Evolutionary conservation across 2,888 invertebrate genomes (phyloP).

Genomic region (Hipparchia sbordonii): DNA sequence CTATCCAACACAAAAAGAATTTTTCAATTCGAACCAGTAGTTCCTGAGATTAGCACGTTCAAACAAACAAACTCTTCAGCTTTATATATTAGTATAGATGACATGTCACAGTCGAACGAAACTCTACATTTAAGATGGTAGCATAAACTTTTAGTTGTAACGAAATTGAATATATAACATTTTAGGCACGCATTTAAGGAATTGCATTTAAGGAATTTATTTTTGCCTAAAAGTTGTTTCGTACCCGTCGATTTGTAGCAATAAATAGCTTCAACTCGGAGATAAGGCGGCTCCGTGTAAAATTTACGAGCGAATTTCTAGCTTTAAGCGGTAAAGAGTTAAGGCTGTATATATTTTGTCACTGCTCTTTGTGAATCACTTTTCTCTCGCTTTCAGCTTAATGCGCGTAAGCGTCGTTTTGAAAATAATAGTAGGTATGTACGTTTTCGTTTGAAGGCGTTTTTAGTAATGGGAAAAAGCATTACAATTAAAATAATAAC

Average conservation of each 20-base stretch:
- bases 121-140: no score
- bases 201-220: slow-evolving; percentile 28
- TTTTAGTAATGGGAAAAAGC: no score
- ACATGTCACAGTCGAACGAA: no score
- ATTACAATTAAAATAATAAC: no score
- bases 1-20: no score
- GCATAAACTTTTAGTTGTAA: not conserved
- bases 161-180: not conserved
- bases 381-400: slow-evolving; percentile 12
- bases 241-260: slow-evolving; percentile 44
- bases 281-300: slow-evolving; percentile 42
- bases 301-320: slow-evolving; percentile 45
- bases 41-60: no score
- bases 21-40: no score
- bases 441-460: no score
- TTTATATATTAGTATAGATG: no score
- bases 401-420: not conserved
- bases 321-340: slow-evolving; percentile 31
- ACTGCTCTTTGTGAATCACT: slow-evolving; percentile 17
- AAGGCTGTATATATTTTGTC: slow-evolving; percentile 28
- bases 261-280: slow-evolving; percentile 44
- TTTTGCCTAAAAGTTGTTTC: slow-evolving; percentile 34
- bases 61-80: no score
- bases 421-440: no score
- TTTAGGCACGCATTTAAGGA: not conserved